Conservation (phyloP, 2,888 invertebrate genomes). For the Chironomus riparius region DNA sequence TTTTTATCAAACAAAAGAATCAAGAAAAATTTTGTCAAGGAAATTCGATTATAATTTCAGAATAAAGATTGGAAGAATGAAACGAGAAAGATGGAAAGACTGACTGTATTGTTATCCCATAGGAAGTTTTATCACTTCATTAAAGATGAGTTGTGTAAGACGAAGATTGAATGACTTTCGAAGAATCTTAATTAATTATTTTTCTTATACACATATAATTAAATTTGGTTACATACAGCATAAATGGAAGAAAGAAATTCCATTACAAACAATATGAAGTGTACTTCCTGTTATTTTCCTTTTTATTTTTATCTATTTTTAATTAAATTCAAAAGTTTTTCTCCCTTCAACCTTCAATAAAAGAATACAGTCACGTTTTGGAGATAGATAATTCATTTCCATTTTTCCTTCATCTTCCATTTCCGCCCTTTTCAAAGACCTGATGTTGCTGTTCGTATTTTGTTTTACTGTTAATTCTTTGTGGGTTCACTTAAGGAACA, state of each 20-base stretch:
- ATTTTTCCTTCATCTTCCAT: too few species aligned
- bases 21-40: not conserved
- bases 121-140: not conserved
- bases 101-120: not conserved
- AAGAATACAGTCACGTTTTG: too few species aligned
- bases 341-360: not conserved
- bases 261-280: not conserved
- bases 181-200: constrained; percentile 9
- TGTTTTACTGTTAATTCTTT: too few species aligned
- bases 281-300: not conserved
- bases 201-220: not conserved
- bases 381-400: too few species aligned
- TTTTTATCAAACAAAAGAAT: not conserved
- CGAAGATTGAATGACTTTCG: not conserved
- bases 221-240: not conserved
- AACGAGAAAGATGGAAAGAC: not conserved
- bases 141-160: not conserved
- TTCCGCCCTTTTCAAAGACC: too few species aligned
- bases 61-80: too few species aligned
- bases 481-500: too few species aligned
- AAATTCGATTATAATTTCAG: not conserved
- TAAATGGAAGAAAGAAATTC: not conserved
- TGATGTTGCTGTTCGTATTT: too few species aligned
- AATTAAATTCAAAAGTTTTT: not conserved
- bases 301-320: not conserved